Evolutionary conservation across 2,888 invertebrate species (phyloP).

Genomic region (Abscondita cerata): DNA sequence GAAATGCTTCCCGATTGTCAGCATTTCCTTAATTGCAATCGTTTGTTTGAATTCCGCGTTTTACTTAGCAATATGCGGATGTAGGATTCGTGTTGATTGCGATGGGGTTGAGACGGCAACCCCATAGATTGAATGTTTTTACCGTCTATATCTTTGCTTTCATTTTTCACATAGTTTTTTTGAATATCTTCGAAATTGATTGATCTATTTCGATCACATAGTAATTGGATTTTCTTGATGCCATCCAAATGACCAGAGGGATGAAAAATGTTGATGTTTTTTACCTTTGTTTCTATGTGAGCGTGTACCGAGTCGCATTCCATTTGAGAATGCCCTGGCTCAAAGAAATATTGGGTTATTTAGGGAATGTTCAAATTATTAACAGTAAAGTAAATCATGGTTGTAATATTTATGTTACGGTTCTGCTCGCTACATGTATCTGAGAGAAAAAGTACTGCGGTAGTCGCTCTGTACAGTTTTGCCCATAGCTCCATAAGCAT

Average conservation of each 20-base stretch:
- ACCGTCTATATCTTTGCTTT: constrained; percentile 5
- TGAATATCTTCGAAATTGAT: not conserved
- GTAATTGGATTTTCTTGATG: not conserved
- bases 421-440: no score
- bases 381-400: no score
- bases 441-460: not conserved
- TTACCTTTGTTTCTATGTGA: no score
- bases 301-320: not conserved
- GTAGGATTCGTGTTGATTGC: no score
- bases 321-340: not conserved
- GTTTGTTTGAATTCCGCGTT: no score
- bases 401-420: not conserved
- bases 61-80: no score
- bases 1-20: no score
- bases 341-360: not conserved
- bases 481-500: constrained; percentile 35
- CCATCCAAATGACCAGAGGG: not conserved
- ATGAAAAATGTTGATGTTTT: no score
- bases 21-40: no score
- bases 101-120: no score
- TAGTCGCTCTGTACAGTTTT: constrained; percentile 8
- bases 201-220: not conserved
- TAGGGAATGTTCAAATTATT: no score
- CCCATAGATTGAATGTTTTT: constrained; percentile 8
- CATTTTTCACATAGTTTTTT: not conserved